phyloP scores from a whole-genome alignment of 2,797 vertebrate genomes.

The Molossus alvarezi region DNA sequence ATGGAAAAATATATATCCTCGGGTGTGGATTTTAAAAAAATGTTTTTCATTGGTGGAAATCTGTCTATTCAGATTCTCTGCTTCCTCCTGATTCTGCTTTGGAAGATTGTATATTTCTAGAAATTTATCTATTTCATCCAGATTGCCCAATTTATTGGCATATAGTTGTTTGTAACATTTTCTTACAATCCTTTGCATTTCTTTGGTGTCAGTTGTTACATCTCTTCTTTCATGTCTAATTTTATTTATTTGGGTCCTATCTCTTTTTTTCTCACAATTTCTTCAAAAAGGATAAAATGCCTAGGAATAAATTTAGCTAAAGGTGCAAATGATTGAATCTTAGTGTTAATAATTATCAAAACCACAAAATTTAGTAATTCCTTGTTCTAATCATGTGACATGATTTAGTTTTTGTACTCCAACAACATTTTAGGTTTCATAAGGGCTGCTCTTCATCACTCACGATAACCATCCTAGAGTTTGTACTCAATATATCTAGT shows the following conservation, averaged over 20 bases:
- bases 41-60: background rate
- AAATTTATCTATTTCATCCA: background rate
- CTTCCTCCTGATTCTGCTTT: background rate
- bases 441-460: background rate
- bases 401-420: constrained; percentile 17
- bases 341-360: background rate
- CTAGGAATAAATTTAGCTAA: background rate
- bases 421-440: background rate
- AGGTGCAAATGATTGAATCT: background rate
- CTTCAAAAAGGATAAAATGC: background rate
- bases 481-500: background rate
- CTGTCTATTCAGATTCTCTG: background rate
- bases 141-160: background rate
- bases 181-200: background rate
- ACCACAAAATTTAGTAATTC: background rate
- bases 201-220: background rate
- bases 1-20: no score
- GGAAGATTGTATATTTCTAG: background rate
- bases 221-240: background rate
- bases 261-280: background rate
- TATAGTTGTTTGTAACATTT: background rate
- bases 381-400: background rate
- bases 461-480: background rate
- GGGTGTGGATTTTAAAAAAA: background rate
- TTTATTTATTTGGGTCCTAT: background rate